Base-by-base conservation (phyloP, 2,888 invertebrate genomes). In the Erebia palarica region DNA sequence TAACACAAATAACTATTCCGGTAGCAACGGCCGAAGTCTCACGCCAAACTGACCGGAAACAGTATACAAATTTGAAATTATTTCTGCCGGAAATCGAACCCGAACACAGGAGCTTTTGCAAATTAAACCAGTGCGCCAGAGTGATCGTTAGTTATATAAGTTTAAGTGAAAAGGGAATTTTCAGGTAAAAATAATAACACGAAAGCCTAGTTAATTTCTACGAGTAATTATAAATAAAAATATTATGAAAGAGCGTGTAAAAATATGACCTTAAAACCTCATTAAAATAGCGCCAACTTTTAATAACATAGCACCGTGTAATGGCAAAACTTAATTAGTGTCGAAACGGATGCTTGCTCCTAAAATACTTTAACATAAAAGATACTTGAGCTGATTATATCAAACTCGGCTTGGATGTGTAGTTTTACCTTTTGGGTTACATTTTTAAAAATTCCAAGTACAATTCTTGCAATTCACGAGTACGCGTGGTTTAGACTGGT, bases 251-350 rank as follows among this genome's bases (percentile, higher is more conserved):
- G 16, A 42, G n/a, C 60, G 2, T 10, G 16, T 42, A 42, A 60
- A 27, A 42, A 60, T 60, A 44, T 60, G 44, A 1, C 60, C 7
- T 16, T n/a, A 21, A 63, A 47, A 63, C 21, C 21, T 63, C 49
- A 49, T 63, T 49, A 49, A 63, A 63, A 63, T 49, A 21, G 14
- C 14, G 49, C 21, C 49, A 49, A 49, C 18, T 63, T 63, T 18
- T 47, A 49, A 49, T 21, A 14, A 8, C 63, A 21, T 49, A 8
- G 49, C 63, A 8, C 63, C 21, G 14, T 61, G 47, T 61, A 47
- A 47, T 16, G 18, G 47, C 10, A 8, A 63, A 63, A 63, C 14
- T 21, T 49, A 63, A 63, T 63, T 63, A 36, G 36, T 36, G 0
- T 36, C 7, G 36, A 36, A 36, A 36, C 61, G 59, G 59, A 60